Base-by-base conservation (phyloP, 2,797 vertebrate genomes). In the Chaunax sp. region DNA sequence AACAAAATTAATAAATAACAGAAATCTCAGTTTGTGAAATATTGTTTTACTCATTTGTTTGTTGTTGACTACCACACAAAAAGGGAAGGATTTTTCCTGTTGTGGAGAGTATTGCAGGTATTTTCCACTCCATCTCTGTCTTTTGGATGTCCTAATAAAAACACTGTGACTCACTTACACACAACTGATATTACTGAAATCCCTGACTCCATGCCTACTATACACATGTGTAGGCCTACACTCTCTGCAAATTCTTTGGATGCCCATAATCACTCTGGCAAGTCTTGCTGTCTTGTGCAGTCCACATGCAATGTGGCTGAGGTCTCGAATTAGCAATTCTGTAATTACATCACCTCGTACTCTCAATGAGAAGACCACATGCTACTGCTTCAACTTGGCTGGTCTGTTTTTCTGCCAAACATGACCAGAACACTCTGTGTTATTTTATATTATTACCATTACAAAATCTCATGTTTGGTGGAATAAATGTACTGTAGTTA, bases 91-190 rank as follows among this genome's bases (percentile, higher is more conserved):
- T n/a, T n/a, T n/a, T n/a, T n/a, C n/a, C n/a, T n/a, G n/a, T n/a
- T n/a, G n/a, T n/a, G n/a, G n/a, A n/a, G n/a, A n/a, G n/a, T n/a
- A n/a, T n/a, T n/a, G n/a, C n/a, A n/a, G n/a, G n/a, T n/a, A n/a
- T n/a, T n/a, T n/a, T n/a, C n/a, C n/a, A n/a, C n/a, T n/a, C n/a
- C n/a, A n/a, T n/a, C n/a, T n/a, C n/a, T n/a, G n/a, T n/a, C n/a
- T n/a, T n/a, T n/a, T n/a, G n/a, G n/a, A 76, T 63, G 74, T 23
- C 23, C 63, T 56, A 65, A 77, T 51, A 50, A 54, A 78, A 67
- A 55, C 40, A 22, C 52, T 53, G 45, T 83, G 78, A 81, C 80
- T 78, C 81, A 80, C 33, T 82, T 84, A 78, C 50, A 77, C 69
- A 74, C 70, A 69, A 68, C 58, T 50, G 30, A 58, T 68, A 47